phyloP scores from a whole-genome alignment of 1,140 invertebrate genomes.

The Philopotamus ludificatus region DNA sequence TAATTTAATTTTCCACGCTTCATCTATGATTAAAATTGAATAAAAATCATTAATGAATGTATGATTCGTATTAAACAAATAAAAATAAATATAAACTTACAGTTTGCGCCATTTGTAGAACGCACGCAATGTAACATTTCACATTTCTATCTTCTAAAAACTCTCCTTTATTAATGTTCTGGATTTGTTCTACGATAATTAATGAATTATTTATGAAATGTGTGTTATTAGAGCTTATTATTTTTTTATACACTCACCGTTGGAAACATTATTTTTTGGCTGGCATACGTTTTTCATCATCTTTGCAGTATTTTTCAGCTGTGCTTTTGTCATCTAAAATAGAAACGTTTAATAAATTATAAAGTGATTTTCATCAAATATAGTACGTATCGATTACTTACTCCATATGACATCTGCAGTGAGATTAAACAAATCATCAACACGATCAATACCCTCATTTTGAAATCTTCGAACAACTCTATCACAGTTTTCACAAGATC shows the following conservation, averaged over 20 bases:
- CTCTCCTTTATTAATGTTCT: slow-evolving; percentile 38
- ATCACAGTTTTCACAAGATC: no score
- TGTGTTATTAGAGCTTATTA: no score
- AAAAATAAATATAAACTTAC: slow-evolving; percentile 44
- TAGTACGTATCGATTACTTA: background rate
- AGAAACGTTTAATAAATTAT: background rate
- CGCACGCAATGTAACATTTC: slow-evolving; percentile 48
- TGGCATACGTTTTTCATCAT: slow-evolving; percentile 46
- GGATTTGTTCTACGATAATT: slow-evolving; percentile 27
- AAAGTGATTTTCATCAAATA: slow-evolving; percentile 2
- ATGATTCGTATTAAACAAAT: background rate
- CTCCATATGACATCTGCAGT: background rate
- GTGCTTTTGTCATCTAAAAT: slow-evolving; percentile 45
- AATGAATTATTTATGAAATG: no score
- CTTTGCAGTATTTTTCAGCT: slow-evolving; percentile 45
- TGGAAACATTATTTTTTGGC: slow-evolving; percentile 46
- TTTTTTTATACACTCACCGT: slow-evolving; percentile 40
- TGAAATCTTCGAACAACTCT: no score
- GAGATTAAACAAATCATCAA: background rate
- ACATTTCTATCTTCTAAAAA: slow-evolving; percentile 37
- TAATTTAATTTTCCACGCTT: slow-evolving; percentile 55
- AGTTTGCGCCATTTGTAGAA: slow-evolving; percentile 56
- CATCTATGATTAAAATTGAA: slow-evolving; percentile 45
- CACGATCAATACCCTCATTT: background rate
- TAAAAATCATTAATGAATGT: background rate